Conservation (phyloP, 2,888 invertebrate genomes). For the Papilio gigon region DNA sequence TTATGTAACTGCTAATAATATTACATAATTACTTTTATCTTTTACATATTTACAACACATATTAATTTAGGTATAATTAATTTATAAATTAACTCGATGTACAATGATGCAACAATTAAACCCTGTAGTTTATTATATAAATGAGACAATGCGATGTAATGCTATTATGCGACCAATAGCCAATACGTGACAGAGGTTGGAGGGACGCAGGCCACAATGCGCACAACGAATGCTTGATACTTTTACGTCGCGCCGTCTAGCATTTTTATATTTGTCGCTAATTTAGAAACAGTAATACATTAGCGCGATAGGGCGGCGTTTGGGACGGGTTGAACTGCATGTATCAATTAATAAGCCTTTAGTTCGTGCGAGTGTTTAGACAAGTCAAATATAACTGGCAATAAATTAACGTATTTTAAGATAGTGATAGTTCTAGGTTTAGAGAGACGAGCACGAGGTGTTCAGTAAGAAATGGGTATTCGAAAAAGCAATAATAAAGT, state of each 20-base stretch:
- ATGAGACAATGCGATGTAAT: not conserved
- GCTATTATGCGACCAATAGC: no score
- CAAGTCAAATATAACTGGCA: constrained; percentile 76
- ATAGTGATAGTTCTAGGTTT: constrained; percentile 65
- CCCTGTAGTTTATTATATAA: no score
- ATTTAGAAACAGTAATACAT: not conserved
- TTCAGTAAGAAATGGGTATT: constrained; percentile 80
- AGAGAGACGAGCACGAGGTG: constrained; percentile 74
- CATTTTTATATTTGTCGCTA: not conserved
- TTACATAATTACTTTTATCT: no score
- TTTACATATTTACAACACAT: no score
- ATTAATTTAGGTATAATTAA: no score
- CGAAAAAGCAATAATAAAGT: constrained; percentile 83
- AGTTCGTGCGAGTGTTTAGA: constrained; percentile 70
- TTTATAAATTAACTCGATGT: no score
- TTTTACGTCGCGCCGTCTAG: not conserved
- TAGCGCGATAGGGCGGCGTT: constrained; percentile 50
- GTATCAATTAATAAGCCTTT: constrained; percentile 67
- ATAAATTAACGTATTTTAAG: constrained; percentile 75
- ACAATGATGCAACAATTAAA: no score
- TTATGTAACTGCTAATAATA: no score
- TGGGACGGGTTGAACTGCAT: constrained; percentile 59
- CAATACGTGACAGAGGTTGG: not conserved
- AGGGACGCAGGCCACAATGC: not conserved
- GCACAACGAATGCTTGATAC: constrained; percentile 9